These are phyloP conservation scores for Grammomys surdaster DNA, from an alignment of 2,113 vertebrate genomes.

Conservation along the genomic window DNA sequence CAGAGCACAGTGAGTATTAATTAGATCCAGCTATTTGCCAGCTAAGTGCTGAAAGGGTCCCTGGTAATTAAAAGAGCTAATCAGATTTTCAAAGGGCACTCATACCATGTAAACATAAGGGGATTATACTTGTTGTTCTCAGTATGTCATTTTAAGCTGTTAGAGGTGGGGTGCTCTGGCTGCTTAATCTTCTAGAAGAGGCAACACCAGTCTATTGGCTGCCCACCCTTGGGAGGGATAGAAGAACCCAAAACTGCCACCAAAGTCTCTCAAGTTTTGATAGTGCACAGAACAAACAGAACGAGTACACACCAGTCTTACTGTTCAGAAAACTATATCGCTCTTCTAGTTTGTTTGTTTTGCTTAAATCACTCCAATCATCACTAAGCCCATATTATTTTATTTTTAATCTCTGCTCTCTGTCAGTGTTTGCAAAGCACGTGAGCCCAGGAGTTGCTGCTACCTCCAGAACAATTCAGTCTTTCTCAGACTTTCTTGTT, in stretches of 20 bases:
- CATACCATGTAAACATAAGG: background rate
- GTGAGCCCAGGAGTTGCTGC: background rate
- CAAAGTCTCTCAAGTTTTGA: background rate
- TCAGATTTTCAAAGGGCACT: constrained; percentile 58
- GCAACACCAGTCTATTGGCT: background rate
- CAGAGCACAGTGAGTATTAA: background rate
- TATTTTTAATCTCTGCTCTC: background rate
- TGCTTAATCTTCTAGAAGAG: background rate
- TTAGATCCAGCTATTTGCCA: constrained; percentile 33
- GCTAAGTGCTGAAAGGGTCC: background rate
- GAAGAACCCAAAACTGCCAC: background rate
- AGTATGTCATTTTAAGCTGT: background rate
- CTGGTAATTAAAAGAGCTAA: constrained; percentile 57
- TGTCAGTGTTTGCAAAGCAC: background rate
- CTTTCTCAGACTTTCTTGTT: background rate
- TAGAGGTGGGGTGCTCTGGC: background rate
- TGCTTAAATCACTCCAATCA: background rate
- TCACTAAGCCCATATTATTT: background rate
- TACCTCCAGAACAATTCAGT: background rate
- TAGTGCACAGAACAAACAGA: background rate
- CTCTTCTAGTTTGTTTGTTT: background rate
- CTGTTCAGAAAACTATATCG: background rate
- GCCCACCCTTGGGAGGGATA: background rate
- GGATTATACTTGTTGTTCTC: background rate
- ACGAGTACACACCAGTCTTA: too few relatives aligned